phyloP scores from a whole-genome alignment of 1,140 invertebrate species.

The Hylaeus volcanicus region DNA sequence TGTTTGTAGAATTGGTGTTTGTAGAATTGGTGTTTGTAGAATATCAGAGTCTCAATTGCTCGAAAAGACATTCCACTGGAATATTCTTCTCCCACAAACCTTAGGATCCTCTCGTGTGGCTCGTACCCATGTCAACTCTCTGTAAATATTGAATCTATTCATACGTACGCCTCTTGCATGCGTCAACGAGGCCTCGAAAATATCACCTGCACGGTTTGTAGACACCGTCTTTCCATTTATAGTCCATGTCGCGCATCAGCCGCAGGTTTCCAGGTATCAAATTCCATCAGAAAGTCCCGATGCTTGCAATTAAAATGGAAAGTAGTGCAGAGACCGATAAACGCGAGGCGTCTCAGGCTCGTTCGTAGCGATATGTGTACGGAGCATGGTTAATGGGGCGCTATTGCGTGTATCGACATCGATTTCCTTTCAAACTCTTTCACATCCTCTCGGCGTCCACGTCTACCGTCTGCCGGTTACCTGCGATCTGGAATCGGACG shows the following conservation, averaged over 20 bases:
- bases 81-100: too few species aligned
- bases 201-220: neutral
- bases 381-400: conserved; percentile 10
- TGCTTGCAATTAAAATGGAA: conserved; percentile 40
- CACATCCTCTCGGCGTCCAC: conserved; percentile 4
- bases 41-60: too few species aligned
- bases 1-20: too few species aligned
- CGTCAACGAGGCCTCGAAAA: neutral
- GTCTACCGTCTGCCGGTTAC: conserved; percentile 1
- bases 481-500: neutral
- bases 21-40: too few species aligned
- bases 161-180: too few species aligned
- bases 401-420: conserved; percentile 28
- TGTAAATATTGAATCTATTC: neutral
- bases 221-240: conserved; percentile 2
- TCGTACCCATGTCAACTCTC: too few species aligned
- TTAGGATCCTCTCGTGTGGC: neutral
- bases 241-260: neutral
- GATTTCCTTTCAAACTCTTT: conserved; percentile 34
- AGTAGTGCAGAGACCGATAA: conserved; percentile 19
- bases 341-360: neutral
- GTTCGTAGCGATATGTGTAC: neutral
- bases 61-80: too few species aligned
- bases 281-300: conserved; percentile 9
- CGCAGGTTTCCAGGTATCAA: neutral